Percentiles rank a stretch among this genome's conserved stretches.
phyloP scores from a whole-genome alignment of 2,797 vertebrate genomes.

The Eleutherodactylus coqui region DNA sequence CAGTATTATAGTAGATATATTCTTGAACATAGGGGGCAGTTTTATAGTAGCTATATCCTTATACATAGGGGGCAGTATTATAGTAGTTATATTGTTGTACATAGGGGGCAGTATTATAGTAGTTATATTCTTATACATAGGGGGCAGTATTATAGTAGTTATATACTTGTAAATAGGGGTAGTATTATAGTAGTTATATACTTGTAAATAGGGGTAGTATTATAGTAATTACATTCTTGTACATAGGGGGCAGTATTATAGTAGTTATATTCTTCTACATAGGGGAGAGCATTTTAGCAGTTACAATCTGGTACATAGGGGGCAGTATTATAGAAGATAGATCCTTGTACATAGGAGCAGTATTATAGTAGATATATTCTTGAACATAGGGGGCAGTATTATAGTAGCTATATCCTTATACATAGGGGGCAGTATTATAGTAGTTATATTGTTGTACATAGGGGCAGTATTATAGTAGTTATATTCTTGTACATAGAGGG shows the following conservation, averaged over 20 bases:
- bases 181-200: background rate
- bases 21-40: too few species aligned
- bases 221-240: slow-evolving; percentile 6
- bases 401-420: slow-evolving; percentile 10
- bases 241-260: background rate
- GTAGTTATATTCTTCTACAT: background rate
- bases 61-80: too few species aligned
- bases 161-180: background rate
- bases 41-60: too few species aligned
- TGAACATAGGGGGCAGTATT: background rate
- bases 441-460: background rate
- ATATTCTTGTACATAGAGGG: slow-evolving; percentile 7
- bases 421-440: slow-evolving; percentile 10
- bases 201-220: background rate
- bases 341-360: background rate
- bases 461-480: slow-evolving; percentile 1
- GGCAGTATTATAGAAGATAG: background rate
- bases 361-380: slow-evolving; percentile 6
- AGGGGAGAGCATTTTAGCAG: background rate
- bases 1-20: too few species aligned
- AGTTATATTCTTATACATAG: background rate
- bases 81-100: too few species aligned
- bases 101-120: too few species aligned
- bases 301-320: too few species aligned
- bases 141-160: background rate